Percentiles rank a stretch among this genome's conserved stretches.
phyloP scores from a whole-genome alignment of 2,113 vertebrate genomes.

The Sinocyclocheilus anshuiensis region DNA sequence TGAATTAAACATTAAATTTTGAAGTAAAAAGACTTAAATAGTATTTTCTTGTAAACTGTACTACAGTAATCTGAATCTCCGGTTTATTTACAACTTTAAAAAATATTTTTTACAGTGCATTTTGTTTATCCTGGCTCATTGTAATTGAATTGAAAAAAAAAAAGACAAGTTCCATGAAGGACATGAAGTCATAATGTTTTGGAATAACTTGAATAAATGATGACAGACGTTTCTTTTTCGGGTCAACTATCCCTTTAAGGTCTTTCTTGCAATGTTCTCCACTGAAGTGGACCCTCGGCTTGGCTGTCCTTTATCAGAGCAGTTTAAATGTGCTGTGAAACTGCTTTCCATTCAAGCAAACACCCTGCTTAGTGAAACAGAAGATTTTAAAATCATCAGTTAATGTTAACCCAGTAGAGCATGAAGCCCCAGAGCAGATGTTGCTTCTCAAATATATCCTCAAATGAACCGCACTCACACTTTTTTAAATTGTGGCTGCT shows the following conservation, averaged over 20 bases:
- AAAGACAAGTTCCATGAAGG: background rate
- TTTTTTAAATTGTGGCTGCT: background rate
- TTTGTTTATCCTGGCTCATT: too few relatives aligned
- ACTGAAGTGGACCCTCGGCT: background rate
- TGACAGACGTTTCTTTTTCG: background rate
- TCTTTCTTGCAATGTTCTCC: background rate
- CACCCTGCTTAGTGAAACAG: conserved; percentile 19
- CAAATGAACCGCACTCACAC: background rate
- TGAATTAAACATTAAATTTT: too few relatives aligned
- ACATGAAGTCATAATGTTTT: background rate
- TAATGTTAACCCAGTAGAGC: conserved; percentile 21
- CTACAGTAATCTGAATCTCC: background rate
- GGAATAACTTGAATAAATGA: background rate
- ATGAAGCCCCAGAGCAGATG: conserved; percentile 24
- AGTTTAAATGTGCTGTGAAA: background rate
- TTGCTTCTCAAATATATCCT: conserved; percentile 18
- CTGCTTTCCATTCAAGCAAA: conserved; percentile 11
- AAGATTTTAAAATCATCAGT: conserved; percentile 29
- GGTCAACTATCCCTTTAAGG: conserved; percentile 1
- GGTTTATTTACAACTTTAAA: too few relatives aligned
- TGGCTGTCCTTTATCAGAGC: background rate
- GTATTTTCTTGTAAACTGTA: too few relatives aligned
- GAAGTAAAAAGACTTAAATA: too few relatives aligned
- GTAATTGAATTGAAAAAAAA: background rate
- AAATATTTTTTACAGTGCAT: too few relatives aligned